Evolutionary conservation across 2,113 vertebrate genomes (phyloP).

Genomic region (Leucoraja erinaceus): DNA sequence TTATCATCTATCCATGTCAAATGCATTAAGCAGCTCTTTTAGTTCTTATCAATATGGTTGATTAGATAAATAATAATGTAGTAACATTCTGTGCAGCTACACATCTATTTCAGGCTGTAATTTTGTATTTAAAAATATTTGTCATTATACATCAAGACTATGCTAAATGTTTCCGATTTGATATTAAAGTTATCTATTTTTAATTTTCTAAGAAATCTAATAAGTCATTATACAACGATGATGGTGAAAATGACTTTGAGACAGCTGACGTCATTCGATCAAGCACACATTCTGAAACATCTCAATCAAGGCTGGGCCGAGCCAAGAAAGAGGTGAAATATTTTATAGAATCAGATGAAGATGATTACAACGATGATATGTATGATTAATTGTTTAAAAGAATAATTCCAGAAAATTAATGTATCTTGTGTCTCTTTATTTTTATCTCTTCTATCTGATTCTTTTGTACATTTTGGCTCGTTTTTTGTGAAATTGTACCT

Average conservation of each 20-base stretch:
- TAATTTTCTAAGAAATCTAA: constrained; percentile 68
- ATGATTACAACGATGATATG: constrained; percentile 82
- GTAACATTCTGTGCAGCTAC: not conserved
- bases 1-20: not conserved
- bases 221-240: constrained; percentile 67
- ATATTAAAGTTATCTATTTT: no score
- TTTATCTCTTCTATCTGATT: constrained; percentile 72
- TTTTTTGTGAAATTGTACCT: constrained; percentile 87
- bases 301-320: constrained; percentile 72
- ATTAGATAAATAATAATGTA: not conserved
- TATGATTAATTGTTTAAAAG: constrained; percentile 74
- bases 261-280: constrained; percentile 61
- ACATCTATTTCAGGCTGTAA: not conserved
- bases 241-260: constrained; percentile 57
- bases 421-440: constrained; percentile 64
- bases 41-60: not conserved
- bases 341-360: constrained; percentile 80
- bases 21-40: not conserved
- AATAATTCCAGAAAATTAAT: constrained; percentile 55
- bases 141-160: no score
- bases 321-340: constrained; percentile 92
- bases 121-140: not conserved
- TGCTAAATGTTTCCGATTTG: no score
- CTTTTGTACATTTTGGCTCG: constrained; percentile 95
- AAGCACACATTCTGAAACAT: constrained; percentile 57